Evolutionary conservation across 2,113 vertebrate species (phyloP).

Genomic region (Xenus cinereus): DNA sequence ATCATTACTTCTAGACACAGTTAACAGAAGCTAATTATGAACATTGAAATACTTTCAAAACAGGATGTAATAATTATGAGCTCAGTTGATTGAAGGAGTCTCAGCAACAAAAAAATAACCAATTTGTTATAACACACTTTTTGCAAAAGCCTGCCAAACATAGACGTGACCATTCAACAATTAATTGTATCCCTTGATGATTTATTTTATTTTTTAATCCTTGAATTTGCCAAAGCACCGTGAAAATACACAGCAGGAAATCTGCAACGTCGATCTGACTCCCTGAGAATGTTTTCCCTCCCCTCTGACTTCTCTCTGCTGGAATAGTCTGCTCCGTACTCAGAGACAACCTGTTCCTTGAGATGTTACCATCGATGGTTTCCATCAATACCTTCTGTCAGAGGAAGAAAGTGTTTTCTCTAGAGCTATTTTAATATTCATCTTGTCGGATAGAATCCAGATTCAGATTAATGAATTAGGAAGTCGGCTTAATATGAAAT

Average conservation of each 20-base stretch:
- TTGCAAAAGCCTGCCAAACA: neutral
- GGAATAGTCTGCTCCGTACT: neutral
- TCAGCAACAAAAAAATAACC: neutral
- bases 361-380: neutral
- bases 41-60: neutral
- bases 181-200: neutral
- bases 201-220: neutral
- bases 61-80: neutral
- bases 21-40: neutral
- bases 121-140: neutral
- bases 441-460: neutral
- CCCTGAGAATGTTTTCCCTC: neutral
- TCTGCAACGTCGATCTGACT: neutral
- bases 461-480: neutral
- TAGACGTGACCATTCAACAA: neutral
- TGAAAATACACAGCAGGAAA: neutral
- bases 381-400: neutral
- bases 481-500: neutral
- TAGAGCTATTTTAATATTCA: neutral
- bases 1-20: neutral
- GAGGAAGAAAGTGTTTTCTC: neutral
- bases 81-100: neutral
- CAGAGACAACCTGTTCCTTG: neutral
- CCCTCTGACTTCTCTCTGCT: neutral
- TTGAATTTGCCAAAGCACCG: neutral